Conservation (phyloP, 2,797 vertebrate species). For the Sebastes baramenuke region DNA sequence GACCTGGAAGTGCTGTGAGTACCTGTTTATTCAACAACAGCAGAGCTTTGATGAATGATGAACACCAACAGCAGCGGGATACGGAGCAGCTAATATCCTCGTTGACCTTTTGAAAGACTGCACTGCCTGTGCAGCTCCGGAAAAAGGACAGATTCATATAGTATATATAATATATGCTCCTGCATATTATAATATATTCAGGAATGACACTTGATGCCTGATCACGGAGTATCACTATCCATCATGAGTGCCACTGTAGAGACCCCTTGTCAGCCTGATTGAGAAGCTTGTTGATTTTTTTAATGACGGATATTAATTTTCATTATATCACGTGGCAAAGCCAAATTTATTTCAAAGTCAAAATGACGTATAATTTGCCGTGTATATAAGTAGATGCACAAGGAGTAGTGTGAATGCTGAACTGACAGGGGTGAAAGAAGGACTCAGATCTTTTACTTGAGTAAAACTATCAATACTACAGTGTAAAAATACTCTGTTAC, state of each 20-base stretch:
- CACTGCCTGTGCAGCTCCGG: conserved; percentile 16
- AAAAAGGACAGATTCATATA: conserved; percentile 3
- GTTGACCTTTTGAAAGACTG: conserved; percentile 56
- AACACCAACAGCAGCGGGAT: conserved; percentile 18
- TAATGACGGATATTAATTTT: background rate
- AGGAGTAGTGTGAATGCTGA: background rate
- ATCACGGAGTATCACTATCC: background rate
- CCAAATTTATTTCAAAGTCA: background rate
- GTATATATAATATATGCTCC: background rate
- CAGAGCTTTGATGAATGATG: conserved; percentile 8
- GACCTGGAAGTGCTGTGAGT: conserved; percentile 99
- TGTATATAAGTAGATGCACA: background rate
- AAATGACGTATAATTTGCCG: background rate
- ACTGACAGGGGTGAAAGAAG: no score
- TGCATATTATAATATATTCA: background rate
- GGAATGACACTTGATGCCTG: background rate
- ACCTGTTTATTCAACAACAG: conserved; percentile 49
- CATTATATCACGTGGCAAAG: background rate
- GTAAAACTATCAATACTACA: no score
- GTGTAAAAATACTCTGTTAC: no score
- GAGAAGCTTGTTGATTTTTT: background rate
- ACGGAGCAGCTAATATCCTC: conserved; percentile 21
- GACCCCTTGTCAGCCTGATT: background rate
- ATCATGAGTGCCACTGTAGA: background rate
- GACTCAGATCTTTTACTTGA: no score